These are phyloP conservation scores for Diadumene lineata DNA, from an alignment of 92 coral and sea anemone species.

Conservation along the genomic window DNA sequence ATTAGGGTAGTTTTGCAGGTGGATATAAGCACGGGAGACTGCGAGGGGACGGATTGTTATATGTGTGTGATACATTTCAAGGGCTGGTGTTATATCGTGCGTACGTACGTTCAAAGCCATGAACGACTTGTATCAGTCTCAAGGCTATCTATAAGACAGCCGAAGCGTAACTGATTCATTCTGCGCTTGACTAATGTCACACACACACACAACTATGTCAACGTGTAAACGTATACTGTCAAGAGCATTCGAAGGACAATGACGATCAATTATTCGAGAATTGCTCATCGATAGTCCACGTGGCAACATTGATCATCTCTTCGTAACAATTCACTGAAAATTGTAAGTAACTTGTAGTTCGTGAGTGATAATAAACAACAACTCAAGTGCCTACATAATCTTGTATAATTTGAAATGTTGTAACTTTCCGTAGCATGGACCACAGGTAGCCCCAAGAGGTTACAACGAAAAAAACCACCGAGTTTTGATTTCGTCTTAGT, in stretches of 20 bases:
- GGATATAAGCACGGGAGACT: constrained; percentile 18
- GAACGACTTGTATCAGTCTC: background rate
- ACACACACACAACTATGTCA: constrained; percentile 43
- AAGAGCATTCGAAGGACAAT: constrained; percentile 61
- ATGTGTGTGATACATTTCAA: background rate
- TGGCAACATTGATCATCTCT: constrained; percentile 44
- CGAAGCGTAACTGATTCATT: constrained; percentile 20
- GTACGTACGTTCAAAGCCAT: background rate
- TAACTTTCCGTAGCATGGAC: background rate
- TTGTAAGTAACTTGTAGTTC: constrained; percentile 2
- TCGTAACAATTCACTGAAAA: constrained; percentile 7
- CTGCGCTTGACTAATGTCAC: constrained; percentile 21
- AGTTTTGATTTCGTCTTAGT: constrained; percentile 22
- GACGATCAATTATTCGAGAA: constrained; percentile 62
- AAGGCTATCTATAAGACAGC: constrained; percentile 19
- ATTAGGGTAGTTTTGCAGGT: constrained; percentile 77
- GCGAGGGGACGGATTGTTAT: background rate
- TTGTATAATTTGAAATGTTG: background rate
- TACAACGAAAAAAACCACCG: background rate
- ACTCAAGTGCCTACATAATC: background rate
- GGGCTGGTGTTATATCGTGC: constrained; percentile 9
- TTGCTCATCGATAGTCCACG: constrained; percentile 45
- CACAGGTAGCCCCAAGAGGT: constrained; percentile 17
- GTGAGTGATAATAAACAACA: constrained; percentile 1
- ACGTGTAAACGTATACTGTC: constrained; percentile 63